These are phyloP conservation scores for Myotis brandtii DNA, from an alignment of 2,113 vertebrate genomes.

Conservation along the genomic window DNA sequence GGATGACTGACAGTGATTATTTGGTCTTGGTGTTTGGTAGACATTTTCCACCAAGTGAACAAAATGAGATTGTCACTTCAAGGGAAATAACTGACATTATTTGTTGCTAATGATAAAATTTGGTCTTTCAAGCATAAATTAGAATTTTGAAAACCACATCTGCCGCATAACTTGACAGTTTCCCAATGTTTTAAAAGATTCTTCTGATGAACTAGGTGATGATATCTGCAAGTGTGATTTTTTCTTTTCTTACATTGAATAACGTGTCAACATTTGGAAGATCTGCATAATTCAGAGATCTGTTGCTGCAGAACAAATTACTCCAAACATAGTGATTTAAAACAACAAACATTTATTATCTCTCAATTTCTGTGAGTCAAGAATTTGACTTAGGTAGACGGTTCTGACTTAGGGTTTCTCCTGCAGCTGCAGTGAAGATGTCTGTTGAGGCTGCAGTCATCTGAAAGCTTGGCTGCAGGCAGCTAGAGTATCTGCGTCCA, in stretches of 20 bases:
- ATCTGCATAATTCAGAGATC: not conserved
- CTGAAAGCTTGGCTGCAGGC: not conserved
- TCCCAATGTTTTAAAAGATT: not conserved
- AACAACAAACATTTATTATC: not conserved
- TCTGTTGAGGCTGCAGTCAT: not conserved
- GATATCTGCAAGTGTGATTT: not conserved
- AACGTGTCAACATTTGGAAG: not conserved
- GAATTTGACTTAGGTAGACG: not conserved
- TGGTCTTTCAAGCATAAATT: conserved; percentile 22
- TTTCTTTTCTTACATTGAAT: not conserved
- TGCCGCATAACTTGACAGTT: not conserved
- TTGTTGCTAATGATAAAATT: not conserved
- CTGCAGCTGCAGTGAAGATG: not conserved
- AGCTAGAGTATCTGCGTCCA: not conserved
- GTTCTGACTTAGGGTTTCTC: not conserved
- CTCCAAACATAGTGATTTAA: conserved; percentile 5
- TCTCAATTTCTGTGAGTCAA: not conserved
- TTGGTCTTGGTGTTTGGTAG: not conserved
- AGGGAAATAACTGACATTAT: not conserved
- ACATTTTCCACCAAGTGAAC: conserved; percentile 6
- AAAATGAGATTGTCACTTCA: not conserved
- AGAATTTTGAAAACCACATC: not conserved
- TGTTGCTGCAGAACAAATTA: conserved; percentile 14
- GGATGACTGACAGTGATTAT: not conserved
- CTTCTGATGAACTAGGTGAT: not conserved